Percentiles rank a stretch among this genome's conserved stretches.
Evolutionary conservation across 1,140 invertebrate species (phyloP).

Genomic region (Apis laboriosa): DNA sequence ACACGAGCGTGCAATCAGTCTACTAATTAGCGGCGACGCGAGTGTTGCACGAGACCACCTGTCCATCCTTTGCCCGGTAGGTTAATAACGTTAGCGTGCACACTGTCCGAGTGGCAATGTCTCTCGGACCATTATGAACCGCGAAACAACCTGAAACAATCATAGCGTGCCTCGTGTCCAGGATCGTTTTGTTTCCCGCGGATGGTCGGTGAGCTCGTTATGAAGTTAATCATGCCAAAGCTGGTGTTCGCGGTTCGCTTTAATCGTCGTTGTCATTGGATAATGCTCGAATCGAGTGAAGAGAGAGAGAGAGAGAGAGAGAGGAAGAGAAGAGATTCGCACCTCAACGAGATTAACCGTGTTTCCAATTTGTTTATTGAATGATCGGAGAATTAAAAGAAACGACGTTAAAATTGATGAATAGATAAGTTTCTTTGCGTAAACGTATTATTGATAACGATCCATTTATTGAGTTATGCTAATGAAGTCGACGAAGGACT

Average conservation of each 20-base stretch:
- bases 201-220: slow-evolving; percentile 7
- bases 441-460: too few species aligned
- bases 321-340: neutral
- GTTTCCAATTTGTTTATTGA: too few species aligned
- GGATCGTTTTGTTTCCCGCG: slow-evolving; percentile 32
- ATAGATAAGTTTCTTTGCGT: too few species aligned
- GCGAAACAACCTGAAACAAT: slow-evolving; percentile 41
- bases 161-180: neutral
- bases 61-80: slow-evolving; percentile 3
- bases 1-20: slow-evolving; percentile 43
- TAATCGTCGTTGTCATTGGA: slow-evolving; percentile 47
- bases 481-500: too few species aligned
- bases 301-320: slow-evolving; percentile 4
- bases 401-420: too few species aligned
- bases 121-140: slow-evolving; percentile 45
- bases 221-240: slow-evolving; percentile 45
- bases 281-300: neutral
- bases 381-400: too few species aligned
- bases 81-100: slow-evolving; percentile 31
- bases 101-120: slow-evolving; percentile 16
- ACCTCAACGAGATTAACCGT: slow-evolving; percentile 47
- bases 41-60: slow-evolving; percentile 41
- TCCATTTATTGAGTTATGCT: too few species aligned
- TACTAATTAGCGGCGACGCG: slow-evolving; percentile 48
- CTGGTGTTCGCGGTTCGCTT: slow-evolving; percentile 36